Percentiles rank a stretch among this genome's conserved stretches.
These are phyloP conservation scores for Eulemur rufifrons DNA, from an alignment of 2,113 vertebrate species.

Conservation along the genomic window DNA sequence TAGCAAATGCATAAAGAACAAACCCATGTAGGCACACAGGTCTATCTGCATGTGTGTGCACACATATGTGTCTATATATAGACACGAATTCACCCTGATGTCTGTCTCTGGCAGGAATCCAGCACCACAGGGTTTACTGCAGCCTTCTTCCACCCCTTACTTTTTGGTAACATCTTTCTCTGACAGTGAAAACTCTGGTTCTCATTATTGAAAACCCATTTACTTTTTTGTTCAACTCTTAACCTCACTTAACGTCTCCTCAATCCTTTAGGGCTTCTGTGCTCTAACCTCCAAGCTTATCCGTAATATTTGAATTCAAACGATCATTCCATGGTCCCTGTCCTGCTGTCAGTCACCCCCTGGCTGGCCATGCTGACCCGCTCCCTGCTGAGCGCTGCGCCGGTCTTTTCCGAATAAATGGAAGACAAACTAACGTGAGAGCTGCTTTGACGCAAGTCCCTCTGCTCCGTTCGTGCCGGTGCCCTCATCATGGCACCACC, in stretches of 20 bases:
- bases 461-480: too few species aligned
- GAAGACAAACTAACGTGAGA: background rate
- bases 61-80: fast-evolving
- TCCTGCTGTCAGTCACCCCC: background rate
- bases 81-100: background rate
- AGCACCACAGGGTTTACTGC: background rate
- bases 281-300: background rate
- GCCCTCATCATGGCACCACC: background rate
- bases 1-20: background rate
- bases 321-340: background rate
- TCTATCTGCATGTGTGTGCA: background rate
- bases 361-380: background rate
- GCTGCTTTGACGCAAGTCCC: background rate
- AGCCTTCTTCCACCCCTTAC: background rate
- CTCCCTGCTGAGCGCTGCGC: background rate
- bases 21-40: background rate
- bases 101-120: background rate
- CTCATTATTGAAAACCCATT: slow-evolving; percentile 9
- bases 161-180: background rate
- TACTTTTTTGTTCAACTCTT: slow-evolving; percentile 24
- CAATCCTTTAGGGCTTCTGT: background rate
- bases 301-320: background rate
- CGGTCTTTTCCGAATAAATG: background rate
- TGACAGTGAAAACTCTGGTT: background rate
- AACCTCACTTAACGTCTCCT: background rate